Percentiles rank a stretch among this genome's conserved stretches.
These are phyloP conservation scores for Hyposmocoma kahamanoa DNA, from an alignment of 1,140 invertebrate species.

Conservation along the genomic window DNA sequence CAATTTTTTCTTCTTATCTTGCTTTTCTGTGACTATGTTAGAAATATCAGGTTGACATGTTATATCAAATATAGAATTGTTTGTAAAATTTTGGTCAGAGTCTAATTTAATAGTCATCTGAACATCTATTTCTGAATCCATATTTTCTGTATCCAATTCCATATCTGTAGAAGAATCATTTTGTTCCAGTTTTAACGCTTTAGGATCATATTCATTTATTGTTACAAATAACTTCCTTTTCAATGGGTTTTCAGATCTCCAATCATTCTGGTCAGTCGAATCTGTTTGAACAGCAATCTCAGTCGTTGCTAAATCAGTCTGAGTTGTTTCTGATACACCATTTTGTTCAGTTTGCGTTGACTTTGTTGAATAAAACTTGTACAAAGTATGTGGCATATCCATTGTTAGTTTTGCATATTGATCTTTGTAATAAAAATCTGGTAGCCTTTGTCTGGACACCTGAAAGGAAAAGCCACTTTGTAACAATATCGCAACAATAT, in stretches of 20 bases:
- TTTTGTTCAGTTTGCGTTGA: neutral
- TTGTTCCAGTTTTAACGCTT: neutral
- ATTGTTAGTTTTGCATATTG: too few species aligned
- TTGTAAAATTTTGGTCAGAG: neutral
- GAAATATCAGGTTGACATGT: neutral
- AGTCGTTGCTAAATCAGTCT: neutral
- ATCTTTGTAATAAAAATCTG: too few species aligned
- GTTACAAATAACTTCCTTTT: neutral
- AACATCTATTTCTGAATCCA: too few species aligned
- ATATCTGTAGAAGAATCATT: too few species aligned
- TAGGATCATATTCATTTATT: neutral
- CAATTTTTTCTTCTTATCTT: neutral
- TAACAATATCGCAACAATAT: too few species aligned
- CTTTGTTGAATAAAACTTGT: neutral
- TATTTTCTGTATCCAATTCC: too few species aligned
- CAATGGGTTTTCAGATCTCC: neutral
- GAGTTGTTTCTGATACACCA: neutral
- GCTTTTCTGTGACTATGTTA: neutral
- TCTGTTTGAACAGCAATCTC: neutral
- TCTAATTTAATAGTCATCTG: too few species aligned
- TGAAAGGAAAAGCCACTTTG: too few species aligned
- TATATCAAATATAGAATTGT: neutral
- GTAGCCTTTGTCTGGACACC: too few species aligned
- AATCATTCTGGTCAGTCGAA: neutral
- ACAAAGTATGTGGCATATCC: too few species aligned